Percentiles rank a stretch among this genome's conserved stretches.
These are phyloP conservation scores for Drosophila azteca DNA, from an alignment of 1,140 invertebrate species.

Conservation along the genomic window DNA sequence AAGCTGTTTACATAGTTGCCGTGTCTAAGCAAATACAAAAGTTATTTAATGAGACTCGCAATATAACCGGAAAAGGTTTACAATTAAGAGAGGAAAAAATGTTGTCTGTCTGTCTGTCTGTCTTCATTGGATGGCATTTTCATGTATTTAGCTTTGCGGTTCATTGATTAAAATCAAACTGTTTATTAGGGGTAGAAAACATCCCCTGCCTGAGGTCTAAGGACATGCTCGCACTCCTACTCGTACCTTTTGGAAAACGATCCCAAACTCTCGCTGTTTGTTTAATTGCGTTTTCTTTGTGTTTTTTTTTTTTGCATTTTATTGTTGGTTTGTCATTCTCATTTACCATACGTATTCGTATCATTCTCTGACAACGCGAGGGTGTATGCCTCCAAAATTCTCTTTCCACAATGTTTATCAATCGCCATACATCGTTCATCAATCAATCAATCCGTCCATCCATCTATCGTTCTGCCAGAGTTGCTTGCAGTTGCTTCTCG, in stretches of 20 bases:
- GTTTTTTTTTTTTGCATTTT: too few relatives aligned
- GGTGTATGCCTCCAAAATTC: not conserved
- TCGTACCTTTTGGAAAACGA: conserved; percentile 2
- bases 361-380: conserved; percentile 8
- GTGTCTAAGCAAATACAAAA: conserved; percentile 59
- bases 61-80: conserved; percentile 52
- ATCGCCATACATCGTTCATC: conserved; percentile 55
- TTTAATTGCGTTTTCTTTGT: conserved; percentile 71
- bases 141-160: conserved; percentile 70
- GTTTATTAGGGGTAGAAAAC: conserved; percentile 48
- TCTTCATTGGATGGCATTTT: conserved; percentile 58
- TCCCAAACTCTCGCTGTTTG: conserved; percentile 53
- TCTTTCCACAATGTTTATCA: conserved; percentile 45
- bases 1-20: conserved; percentile 63
- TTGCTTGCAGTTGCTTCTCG: conserved; percentile 30
- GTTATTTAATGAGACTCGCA: conserved; percentile 53
- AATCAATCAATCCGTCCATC: conserved; percentile 25
- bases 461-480: conserved; percentile 41
- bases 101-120: conserved; percentile 30
- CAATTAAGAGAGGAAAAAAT: conserved; percentile 51
- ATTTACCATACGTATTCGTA: conserved; percentile 49
- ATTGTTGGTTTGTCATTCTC: conserved; percentile 70
- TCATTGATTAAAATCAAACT: conserved; percentile 81
- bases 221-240: conserved; percentile 2
- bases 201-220: not conserved